Base-by-base conservation (phyloP, 2,888 invertebrate genomes). In the Frankliniella fusca region DNA sequence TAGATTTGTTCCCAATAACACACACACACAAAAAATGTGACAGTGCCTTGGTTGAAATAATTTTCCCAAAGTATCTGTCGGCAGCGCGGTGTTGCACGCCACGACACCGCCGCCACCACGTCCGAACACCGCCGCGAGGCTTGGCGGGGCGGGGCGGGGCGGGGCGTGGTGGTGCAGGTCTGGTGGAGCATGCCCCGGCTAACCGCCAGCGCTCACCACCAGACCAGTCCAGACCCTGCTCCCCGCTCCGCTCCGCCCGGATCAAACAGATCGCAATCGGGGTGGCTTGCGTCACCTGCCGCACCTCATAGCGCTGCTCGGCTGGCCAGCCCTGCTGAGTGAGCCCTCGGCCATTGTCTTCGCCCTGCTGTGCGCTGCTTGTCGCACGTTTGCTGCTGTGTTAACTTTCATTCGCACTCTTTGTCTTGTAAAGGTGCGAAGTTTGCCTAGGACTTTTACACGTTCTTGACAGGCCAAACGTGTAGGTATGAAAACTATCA, bases 51-150 rank as follows among this genome's bases (percentile, higher is more conserved):
- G 27, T 27, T 76, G 70, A 76, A 76, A 76, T 27, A 76, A 76
- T 76, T 23, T 38, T 76, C 70, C 70, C 70, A 76, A 76, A 76
- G 23, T 76, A 23, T 76, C 70, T 76, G 70, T 76, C 70, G 70
- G 70, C 70, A 27, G 27, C 70, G 50, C n/a, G 70, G 70, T 27
- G 70, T 76, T 76, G 70, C 70, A 23, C 23, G 70, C 70, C 70
- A 11, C 70, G 27, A 23, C 70, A 27, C 70, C 27, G 27, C 70
- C 27, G 70, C 70, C 70, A n/a, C 65, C 65, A n/a, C 65, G n/a
- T n/a, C 70, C 70, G 70, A 9, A 12, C 8, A 18, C 54, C 54
- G 70, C 70, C 70, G 70, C 70, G 54, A 20, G 54, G 12, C 54
- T 5, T 15, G 54, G 10, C 12, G 54, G 15, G 54, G 54, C 54